Percentiles rank a stretch among this genome's conserved stretches.
Conservation (phyloP, 2,797 vertebrate genomes). For the Otolemur crassicaudatus region DNA sequence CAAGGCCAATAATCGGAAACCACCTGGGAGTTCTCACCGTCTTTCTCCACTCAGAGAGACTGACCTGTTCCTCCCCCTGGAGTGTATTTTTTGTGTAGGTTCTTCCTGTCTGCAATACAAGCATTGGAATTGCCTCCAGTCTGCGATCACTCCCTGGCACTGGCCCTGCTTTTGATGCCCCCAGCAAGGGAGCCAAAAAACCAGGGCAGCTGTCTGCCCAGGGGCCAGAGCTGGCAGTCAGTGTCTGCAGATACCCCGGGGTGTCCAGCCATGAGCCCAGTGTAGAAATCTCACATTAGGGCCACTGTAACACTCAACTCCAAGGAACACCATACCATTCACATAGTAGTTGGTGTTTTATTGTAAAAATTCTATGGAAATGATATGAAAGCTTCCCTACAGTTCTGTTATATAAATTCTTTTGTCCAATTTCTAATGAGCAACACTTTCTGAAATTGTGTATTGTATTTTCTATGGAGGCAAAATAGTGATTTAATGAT, state of each 20-base stretch:
- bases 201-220: no score
- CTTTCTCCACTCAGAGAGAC: no score
- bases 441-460: conserved; percentile 41
- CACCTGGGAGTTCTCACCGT: no score
- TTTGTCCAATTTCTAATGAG: conserved; percentile 26
- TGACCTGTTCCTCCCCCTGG: no score
- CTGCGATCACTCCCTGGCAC: no score
- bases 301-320: neutral
- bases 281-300: neutral
- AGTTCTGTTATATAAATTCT: neutral
- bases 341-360: neutral
- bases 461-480: conserved; percentile 47
- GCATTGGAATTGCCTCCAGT: no score
- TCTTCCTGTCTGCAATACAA: no score
- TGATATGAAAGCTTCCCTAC: neutral
- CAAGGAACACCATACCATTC: no score
- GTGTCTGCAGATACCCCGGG: neutral
- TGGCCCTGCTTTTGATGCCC: no score
- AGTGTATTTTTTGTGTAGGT: no score
- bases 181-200: no score
- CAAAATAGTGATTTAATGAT: conserved; percentile 45
- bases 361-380: neutral
- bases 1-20: no score
- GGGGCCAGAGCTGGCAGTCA: neutral
- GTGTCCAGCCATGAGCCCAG: neutral